A percentile compares a stretch with the other conserved stretches of the same genome.
phyloP scores from a whole-genome alignment of 92 coral and sea anemone genomes.

The Actinernus sp. region DNA sequence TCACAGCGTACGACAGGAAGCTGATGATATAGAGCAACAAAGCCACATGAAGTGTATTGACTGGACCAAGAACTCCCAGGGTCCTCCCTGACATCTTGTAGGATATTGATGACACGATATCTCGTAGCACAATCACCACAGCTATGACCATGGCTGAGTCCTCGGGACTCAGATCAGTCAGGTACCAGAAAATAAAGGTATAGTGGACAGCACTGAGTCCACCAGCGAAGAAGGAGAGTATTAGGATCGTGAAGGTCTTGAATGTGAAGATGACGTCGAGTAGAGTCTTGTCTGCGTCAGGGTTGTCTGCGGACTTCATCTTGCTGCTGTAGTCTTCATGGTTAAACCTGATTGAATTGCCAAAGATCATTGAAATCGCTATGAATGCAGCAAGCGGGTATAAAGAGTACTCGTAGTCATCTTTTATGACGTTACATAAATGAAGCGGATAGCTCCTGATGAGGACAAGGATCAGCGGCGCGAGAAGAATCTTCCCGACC shows the following conservation, averaged over 20 bases:
- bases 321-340: background rate
- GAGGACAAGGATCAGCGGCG: slow-evolving; percentile 22
- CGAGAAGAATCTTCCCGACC: slow-evolving; percentile 43
- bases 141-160: slow-evolving; percentile 46
- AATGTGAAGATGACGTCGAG: slow-evolving; percentile 10
- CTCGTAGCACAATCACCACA: slow-evolving; percentile 39
- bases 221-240: slow-evolving; percentile 40
- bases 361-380: slow-evolving; percentile 18
- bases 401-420: slow-evolving; percentile 30
- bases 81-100: slow-evolving; percentile 48
- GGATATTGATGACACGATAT: slow-evolving; percentile 39
- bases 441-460: slow-evolving; percentile 33
- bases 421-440: slow-evolving; percentile 9
- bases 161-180: slow-evolving; percentile 43
- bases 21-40: slow-evolving; percentile 33
- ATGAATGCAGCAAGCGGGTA: slow-evolving; percentile 28
- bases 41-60: slow-evolving; percentile 34
- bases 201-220: slow-evolving; percentile 44
- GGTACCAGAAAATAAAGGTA: slow-evolving; percentile 44
- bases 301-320: background rate
- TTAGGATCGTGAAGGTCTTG: slow-evolving; percentile 32
- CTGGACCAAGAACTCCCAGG: slow-evolving; percentile 21
- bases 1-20: slow-evolving; percentile 46
- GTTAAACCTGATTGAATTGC: background rate
- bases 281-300: slow-evolving; percentile 4